Evolutionary conservation across 2,113 vertebrate species (phyloP), one percentile per base, ranked within the genome.

Genomic region (Tauraco erythrolophus): DNA sequence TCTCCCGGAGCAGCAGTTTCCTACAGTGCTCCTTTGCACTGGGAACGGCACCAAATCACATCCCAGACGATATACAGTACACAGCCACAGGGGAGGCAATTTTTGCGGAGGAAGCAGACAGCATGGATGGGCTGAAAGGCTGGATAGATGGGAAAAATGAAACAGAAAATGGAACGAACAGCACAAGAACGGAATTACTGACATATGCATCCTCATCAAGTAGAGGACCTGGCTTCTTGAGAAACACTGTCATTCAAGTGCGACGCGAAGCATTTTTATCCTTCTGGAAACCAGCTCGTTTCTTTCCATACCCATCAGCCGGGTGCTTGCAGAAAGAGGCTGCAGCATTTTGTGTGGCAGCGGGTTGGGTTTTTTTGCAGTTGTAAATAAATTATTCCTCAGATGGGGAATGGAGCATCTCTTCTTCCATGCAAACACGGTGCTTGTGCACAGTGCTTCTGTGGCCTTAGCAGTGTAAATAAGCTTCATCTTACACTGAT

Each of bases 401-500:
- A 75, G 74, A 53, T 7, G 24, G 16, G 72, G 27, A 54, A 48
- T 10, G 0, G 3, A 83, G 45, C 92, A 87, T 80, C 79, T 50
- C 71, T 35, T 53, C 91, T 92, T n/a, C 95, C 72, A 43, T 9
- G 16, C 79, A 82, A 90, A 94, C 84, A 94, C 84, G 96, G 92
- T 96, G 96, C 74, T 95, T 11, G 7, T 46, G 88, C 4, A 46
- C 87, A 56, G 80, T 3, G 69, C 62, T 2, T 4, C 35, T 6
- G 35, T 57, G 65, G 57, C 4, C 3, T 45, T 16, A 10, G 82
- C 82, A 66, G 72, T 9, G 89, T 22, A 53, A 76, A 87, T 79
- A 71, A 78, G 75, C 81, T 43, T 11, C 35, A 16, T 9, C n/a
- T 76, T 10, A 6, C 5, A 3, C 53, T 4, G 80, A 57, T 1